Evolutionary conservation across 2,888 invertebrate genomes (phyloP), one percentile per base, ranked within the genome.

Genomic region (Amphipyra berbera): DNA sequence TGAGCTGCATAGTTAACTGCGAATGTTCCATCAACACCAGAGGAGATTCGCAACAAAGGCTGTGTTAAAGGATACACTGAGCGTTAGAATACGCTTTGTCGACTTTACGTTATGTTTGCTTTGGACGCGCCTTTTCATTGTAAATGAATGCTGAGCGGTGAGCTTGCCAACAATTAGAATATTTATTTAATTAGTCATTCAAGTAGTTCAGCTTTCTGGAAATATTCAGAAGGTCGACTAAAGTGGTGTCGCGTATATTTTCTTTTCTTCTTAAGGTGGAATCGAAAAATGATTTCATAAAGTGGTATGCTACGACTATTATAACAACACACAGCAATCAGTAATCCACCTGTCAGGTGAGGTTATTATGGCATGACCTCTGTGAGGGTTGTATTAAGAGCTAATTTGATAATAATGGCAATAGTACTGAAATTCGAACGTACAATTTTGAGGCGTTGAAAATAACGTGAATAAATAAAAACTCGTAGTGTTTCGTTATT

Each of bases 61-160:
- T 74, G 70, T 79, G 82, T 82, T 82, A 82, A 78, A 82, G 83
- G 83, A 87, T 88, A 86, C 65, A 69, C 79, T 77, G 79, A 85
- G 82, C 85, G 82, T 86, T 86, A 86, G 85, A 88, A 84, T 82
- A 85, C 81, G 83, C 87, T 88, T 86, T 87, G 87, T 82, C 81
- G 83, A 84, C 82, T 85, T 76, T 14, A 77, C 79, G 68, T 78
- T 82, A 79, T 85, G 82, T 82, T 86, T 87, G 81, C 78, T 62
- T 78, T 80, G 77, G 82, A 82, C 81, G 79, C 74, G 82, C 78
- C 81, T 77, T 78, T 83, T 79, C 74, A 66, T 62, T 75, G 77
- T 61, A 70, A 79, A 74, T 69, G 73, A 75, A 61, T 42, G 52
- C 55, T 57, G 59, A 77, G 56, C 58, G 60, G 67, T 66, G 41